Percentiles rank a stretch among this genome's conserved stretches.
Conservation (phyloP, 2,888 invertebrate genomes). For the Ennomos quercinarius region DNA sequence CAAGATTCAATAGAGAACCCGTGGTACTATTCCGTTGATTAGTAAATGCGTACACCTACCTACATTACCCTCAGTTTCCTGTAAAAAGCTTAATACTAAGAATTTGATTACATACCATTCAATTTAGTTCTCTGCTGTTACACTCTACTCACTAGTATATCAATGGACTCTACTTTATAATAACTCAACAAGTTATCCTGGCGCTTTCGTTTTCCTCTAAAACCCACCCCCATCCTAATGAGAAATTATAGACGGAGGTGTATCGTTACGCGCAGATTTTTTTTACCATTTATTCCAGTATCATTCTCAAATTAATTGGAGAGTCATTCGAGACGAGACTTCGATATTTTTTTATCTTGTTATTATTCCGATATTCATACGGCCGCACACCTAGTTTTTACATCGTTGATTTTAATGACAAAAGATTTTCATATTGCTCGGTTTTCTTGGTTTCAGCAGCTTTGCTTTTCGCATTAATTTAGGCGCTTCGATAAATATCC, state of each 20-base stretch:
- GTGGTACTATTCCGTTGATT: too few species aligned
- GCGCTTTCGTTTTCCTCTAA: conserved; percentile 52
- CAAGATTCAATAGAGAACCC: too few species aligned
- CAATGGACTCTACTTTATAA: too few species aligned
- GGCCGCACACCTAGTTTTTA: conserved; percentile 34
- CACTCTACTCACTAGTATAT: too few species aligned
- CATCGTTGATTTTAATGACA: neutral
- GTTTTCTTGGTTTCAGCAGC: too few species aligned
- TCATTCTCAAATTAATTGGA: conserved; percentile 66
- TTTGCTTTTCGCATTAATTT: too few species aligned
- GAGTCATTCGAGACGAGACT: conserved; percentile 49
- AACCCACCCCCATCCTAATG: conserved; percentile 53
- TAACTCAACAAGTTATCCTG: conserved; percentile 51
- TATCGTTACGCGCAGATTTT: conserved; percentile 48
- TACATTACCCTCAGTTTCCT: too few species aligned
- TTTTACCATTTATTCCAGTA: conserved; percentile 47
- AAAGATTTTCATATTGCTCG: too few species aligned
- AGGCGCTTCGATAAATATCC: too few species aligned
- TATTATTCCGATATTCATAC: conserved; percentile 38
- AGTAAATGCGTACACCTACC: too few species aligned
- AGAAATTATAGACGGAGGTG: conserved; percentile 46
- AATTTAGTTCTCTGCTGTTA: conserved; percentile 51
- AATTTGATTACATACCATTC: conserved; percentile 44
- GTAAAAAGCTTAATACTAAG: conserved; percentile 13
- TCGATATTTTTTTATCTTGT: conserved; percentile 42